Percentiles rank a stretch among this genome's conserved stretches.
These are phyloP conservation scores for Petrolisthes cinctipes DNA, from an alignment of 2,888 invertebrate genomes.

Conservation along the genomic window DNA sequence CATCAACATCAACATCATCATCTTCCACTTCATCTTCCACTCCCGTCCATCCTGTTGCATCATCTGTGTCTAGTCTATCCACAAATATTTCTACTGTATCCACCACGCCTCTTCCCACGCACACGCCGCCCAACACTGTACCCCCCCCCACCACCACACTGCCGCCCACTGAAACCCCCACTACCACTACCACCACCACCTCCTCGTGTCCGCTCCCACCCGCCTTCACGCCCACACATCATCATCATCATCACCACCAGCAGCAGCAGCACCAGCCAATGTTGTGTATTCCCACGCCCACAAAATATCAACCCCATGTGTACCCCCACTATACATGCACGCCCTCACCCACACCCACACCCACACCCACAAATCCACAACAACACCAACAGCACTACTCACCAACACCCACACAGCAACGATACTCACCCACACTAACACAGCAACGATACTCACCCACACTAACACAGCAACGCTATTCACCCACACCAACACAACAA, in stretches of 20 bases:
- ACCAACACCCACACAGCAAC: neutral
- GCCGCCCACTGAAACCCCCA: neutral
- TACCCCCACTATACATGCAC: neutral
- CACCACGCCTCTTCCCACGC: neutral
- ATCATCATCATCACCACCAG: neutral
- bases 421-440: neutral
- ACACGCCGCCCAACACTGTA: neutral
- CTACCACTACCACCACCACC: neutral
- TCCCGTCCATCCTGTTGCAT: neutral
- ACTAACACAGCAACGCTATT: neutral
- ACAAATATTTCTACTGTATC: neutral
- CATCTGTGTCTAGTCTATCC: neutral
- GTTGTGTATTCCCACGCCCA: neutral
- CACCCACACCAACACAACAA: neutral
- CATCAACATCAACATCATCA: neutral
- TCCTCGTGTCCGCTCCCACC: neutral
- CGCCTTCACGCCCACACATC: neutral
- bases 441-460: neutral
- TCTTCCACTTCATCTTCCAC: neutral
- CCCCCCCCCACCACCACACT: neutral
- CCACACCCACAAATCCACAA: neutral
- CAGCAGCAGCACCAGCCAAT: neutral
- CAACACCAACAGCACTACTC: neutral
- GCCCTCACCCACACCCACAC: neutral
- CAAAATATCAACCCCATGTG: neutral